Evolutionary conservation across 1,140 invertebrate genomes (phyloP), one percentile per base, ranked within the genome.

Genomic region (Doryteuthis pealeii): DNA sequence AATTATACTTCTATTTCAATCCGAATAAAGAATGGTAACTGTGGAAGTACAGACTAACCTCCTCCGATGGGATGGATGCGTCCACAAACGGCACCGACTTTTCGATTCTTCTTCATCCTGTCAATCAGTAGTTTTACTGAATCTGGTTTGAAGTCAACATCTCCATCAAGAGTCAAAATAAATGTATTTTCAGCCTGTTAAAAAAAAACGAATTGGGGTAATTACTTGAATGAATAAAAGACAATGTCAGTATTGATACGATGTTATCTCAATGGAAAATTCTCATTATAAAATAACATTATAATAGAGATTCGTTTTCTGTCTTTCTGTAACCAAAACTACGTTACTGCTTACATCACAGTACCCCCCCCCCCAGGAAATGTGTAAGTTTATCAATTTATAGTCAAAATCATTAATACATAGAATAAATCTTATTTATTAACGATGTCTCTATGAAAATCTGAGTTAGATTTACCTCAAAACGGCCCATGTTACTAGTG

Each of bases 31-130:
- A n/a, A n/a, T n/a, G n/a, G n/a, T n/a, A n/a, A n/a, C n/a, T n/a
- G n/a, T 54, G 12, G 49, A 54, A 54, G 49, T n/a, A 54, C n/a
- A n/a, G 35, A 70, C 31, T 32, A 89, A 92, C 93, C 94, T 68
- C 95, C 94, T n/a, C 98, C 98, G 72, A 99, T 94, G 1, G 98
- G 97, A 91, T 99, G 97, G 88, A 99, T 99, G 81, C 97, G 92
- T 43, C 98, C 97, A 89, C 98, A 99, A 74, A 97, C 97, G 62
- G 97, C 97, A 31, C 97, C 98, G 6, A 99, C 90, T 89, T 98
- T 98, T 81, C 93, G 93, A 86, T 99, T 99, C 86, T 99, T 99
- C 87, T 99, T 99, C 98, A 99, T 99, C 82, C 99, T 91, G 92
- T 99, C 97, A 10, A 99, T 92, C 26, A 99, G 89, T 30, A 99